Base-by-base conservation (phyloP, 1,140 invertebrate genomes). In the Drosophila sulfurigaster region DNA sequence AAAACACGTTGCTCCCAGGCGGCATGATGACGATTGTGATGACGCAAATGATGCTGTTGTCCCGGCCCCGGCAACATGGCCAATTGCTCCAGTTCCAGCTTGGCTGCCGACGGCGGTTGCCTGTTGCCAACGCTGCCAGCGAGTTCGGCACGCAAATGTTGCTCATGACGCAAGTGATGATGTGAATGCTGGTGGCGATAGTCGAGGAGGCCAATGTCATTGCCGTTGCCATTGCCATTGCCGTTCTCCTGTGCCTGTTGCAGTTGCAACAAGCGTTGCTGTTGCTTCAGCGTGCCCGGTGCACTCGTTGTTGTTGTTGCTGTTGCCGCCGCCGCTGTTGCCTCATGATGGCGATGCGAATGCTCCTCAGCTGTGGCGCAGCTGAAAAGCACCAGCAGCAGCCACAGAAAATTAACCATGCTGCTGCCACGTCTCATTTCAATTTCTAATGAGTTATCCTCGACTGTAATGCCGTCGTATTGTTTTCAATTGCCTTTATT, bases 1-100 rank as follows among this genome's bases (percentile, higher is more conserved):
- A 87, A 82, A 0, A 91, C 85, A 10, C 82, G 51, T 54, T 88
- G 86, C 62, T 89, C 75, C 85, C 85, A 89, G 66, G 68, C 81
- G 38, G 65, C 28, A 45, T 89, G 85, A 43, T 91, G 87, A 0
- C 82, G 85, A 64, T 89, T 89, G 38, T 91, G 87, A 49, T 89
- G 85, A 8, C 85, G 75, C 68, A 89, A 77, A 49, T 91, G 85
- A 58, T 89, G 85, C 48, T 89, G 85, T 48, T 90, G 56, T 7
- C 78, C 76, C 7, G 58, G 49, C 1, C 52, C 38, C 5, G 46
- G 43, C 8, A 25, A 13, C 48, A 46, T 13, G 13, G 52, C 49
- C 51, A 30, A 10, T 38, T 38, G 65, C 30, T 73, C 51, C 35
- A 58, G 32, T 54, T 68, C 41, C 35, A 38, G 49, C 32, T 13